Base-by-base conservation (phyloP, 2,113 vertebrate genomes). In the cattle (Bos taurus) region DNA sequence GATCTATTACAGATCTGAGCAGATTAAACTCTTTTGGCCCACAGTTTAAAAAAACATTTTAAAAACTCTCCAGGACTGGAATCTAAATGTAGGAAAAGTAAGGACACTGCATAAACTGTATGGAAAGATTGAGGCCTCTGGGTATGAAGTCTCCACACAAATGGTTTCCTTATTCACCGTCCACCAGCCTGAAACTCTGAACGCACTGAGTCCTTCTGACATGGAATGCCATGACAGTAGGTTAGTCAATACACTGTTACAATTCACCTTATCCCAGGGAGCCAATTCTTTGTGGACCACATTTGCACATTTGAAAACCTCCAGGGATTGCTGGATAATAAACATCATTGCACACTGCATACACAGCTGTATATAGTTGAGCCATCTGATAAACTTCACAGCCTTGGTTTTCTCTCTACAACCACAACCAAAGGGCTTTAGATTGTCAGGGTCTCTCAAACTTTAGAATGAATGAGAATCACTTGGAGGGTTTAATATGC, bases 101-200 rank as follows among this genome's bases (percentile, higher is more conserved):
- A 86, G 12, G 57, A 97, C 80, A 28, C 11, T 59, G 30, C 25
- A 77, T 78, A 96, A 86, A 71, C 94, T 56, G 21, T 15, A 3
- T 59, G 64, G 62, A 54, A 40, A 46, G 43, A 95, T 88, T 40
- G 3, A 97, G 25, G 87, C 91, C 56, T 30, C 25, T 78, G 88
- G 30, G 46, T 97, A 81, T 96, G 43, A 95, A 94, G 30, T 87
- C 77, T 96, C 16, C 52, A 0, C 83, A 88, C 96, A 96, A 86
- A 92, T 9, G 33, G 2, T n/a, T 90, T 28, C 64, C 46, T 46
- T 46, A 48, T 33, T 80, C 40, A 87, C 21, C 13, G 80, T 33
- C 77, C 2, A 5, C 28, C n/a, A 57, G 81, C 14, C 21, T 43
- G 95, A 86, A 52, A 91, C 7, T 33, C 52, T 59, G 56, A 86